Evolutionary conservation across 1,140 invertebrate species (phyloP).

Genomic region (Cotesia vestalis): DNA sequence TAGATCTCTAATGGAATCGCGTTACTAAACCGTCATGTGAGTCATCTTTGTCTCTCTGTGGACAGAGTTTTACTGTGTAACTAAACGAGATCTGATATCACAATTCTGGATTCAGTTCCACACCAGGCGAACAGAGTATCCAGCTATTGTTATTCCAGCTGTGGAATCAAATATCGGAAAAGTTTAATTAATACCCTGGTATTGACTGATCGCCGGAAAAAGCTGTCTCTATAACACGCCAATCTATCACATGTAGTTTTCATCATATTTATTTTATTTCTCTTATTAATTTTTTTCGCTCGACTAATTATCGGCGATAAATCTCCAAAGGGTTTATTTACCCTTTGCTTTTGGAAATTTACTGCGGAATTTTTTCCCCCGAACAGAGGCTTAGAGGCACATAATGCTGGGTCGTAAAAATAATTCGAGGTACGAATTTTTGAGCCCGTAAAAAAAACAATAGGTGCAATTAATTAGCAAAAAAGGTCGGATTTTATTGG

Average conservation of each 20-base stretch:
- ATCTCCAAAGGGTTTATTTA: conserved; percentile 10
- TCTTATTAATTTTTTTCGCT: neutral
- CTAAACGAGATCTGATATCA: too few species aligned
- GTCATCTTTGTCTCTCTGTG: conserved; percentile 19
- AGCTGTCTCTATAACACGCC: neutral
- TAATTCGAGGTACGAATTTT: too few species aligned
- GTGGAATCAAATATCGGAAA: neutral
- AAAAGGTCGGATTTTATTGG: too few species aligned
- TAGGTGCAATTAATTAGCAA: too few species aligned
- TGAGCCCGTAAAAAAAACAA: neutral
- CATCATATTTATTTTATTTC: neutral
- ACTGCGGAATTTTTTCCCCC: too few species aligned
- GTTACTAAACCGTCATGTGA: conserved; percentile 23
- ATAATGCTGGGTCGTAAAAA: too few species aligned
- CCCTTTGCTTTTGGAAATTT: neutral
- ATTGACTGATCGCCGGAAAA: conserved; percentile 31
- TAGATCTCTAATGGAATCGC: conserved; percentile 41
- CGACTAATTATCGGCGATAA: neutral
- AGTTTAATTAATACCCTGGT: conserved; percentile 35
- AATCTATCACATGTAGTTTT: conserved; percentile 1
- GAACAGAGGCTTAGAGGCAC: neutral
- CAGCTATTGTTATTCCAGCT: conserved; percentile 28
- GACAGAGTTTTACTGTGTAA: neutral
- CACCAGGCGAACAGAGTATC: neutral
- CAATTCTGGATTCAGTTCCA: neutral